phyloP scores from a whole-genome alignment of 2,888 invertebrate genomes.

The Junonia oenone region DNA sequence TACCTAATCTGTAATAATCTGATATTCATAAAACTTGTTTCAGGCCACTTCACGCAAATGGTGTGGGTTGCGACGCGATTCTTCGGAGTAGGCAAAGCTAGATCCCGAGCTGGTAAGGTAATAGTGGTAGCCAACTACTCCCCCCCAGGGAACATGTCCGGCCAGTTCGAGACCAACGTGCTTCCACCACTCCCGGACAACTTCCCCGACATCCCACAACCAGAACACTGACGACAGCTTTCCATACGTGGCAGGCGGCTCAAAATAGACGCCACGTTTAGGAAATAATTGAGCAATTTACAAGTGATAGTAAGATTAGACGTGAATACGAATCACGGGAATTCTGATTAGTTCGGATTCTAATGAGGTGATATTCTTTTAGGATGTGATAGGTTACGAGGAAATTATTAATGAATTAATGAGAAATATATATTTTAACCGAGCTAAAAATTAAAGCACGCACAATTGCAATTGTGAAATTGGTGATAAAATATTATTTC shows the following conservation, averaged over 20 bases:
- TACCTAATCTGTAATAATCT: too few species aligned
- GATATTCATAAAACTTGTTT: slow-evolving; percentile 1
- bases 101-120: slow-evolving; percentile 86
- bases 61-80: slow-evolving; percentile 88
- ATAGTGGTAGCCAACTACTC: slow-evolving; percentile 92
- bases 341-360: not conserved
- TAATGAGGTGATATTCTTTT: not conserved
- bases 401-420: too few species aligned
- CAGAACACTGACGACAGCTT: slow-evolving; percentile 63
- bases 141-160: slow-evolving; percentile 88
- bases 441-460: too few species aligned
- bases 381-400: not conserved
- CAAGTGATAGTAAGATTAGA: slow-evolving; percentile 8
- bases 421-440: too few species aligned
- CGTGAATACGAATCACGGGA: not conserved
- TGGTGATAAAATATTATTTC: too few species aligned
- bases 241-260: slow-evolving; percentile 67
- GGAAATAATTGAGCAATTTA: slow-evolving; percentile 28
- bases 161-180: slow-evolving; percentile 88
- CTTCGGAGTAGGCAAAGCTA: slow-evolving; percentile 90
- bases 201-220: slow-evolving; percentile 61
- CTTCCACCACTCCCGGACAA: slow-evolving; percentile 84
- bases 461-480: too few species aligned
- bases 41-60: slow-evolving; percentile 93
- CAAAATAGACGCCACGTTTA: slow-evolving; percentile 60